Conservation (phyloP, 2,797 vertebrate genomes). For the Argentina silus region DNA sequence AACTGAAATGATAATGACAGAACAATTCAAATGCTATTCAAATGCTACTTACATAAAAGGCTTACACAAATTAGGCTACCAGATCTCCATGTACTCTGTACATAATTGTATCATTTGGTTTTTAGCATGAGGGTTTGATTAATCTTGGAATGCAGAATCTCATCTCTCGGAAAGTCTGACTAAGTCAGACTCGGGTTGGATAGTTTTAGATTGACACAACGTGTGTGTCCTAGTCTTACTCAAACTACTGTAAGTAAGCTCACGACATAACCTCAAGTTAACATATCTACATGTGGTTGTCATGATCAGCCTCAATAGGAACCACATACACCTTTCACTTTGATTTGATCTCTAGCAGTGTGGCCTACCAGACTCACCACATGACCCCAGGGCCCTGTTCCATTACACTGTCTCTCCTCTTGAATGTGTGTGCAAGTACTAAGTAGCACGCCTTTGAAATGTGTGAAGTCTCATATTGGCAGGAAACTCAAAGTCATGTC, state of each 20-base stretch:
- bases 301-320: neutral
- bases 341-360: neutral
- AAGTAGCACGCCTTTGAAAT: neutral
- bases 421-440: neutral
- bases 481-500: no score
- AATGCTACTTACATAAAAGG: neutral
- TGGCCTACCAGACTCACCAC: neutral
- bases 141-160: neutral
- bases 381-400: neutral
- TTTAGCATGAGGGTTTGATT: neutral
- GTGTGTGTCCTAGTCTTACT: no score
- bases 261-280: no score
- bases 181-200: no score
- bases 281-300: no score
- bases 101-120: neutral
- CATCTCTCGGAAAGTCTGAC: no score
- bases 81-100: constrained; percentile 1
- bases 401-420: neutral
- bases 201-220: no score
- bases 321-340: neutral
- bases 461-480: neutral
- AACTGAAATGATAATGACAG: neutral
- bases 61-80: neutral
- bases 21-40: neutral
- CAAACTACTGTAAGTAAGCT: no score